A percentile compares a stretch with the other conserved stretches of the same genome.
These are phyloP conservation scores for Megaustenia siamemsis DNA, from an alignment of 2,888 invertebrate species.

Conservation along the genomic window DNA sequence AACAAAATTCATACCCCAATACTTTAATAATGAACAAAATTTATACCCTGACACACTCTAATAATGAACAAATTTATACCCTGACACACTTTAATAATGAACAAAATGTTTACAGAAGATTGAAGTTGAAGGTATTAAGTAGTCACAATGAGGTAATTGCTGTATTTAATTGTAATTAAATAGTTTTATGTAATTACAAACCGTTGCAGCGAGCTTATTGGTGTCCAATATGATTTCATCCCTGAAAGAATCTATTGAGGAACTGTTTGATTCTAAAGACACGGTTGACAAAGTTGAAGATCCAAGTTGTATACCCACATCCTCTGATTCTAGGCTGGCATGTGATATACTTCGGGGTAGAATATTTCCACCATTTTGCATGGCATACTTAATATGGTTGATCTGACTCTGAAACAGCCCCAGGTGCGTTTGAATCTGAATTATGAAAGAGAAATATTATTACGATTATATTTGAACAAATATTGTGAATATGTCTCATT, in stretches of 20 bases:
- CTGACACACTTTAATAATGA: no score
- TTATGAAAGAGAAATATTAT: neutral
- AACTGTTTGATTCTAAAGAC: neutral
- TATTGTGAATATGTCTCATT: no score
- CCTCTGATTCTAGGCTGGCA: neutral
- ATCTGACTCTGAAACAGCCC: constrained; percentile 38
- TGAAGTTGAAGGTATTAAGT: no score
- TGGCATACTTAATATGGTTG: neutral
- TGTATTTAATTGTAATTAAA: no score
- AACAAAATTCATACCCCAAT: no score
- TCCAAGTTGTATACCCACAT: neutral
- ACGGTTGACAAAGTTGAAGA: neutral
- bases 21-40: no score
- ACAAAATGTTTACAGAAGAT: no score
- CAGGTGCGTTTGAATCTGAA: constrained; percentile 38
- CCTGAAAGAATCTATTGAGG: neutral
- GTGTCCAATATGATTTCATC: constrained; percentile 1
- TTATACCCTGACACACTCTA: no score
- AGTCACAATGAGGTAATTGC: no score
- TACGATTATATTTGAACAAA: no score
- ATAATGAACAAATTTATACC: no score
- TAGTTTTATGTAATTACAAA: neutral
- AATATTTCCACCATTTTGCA: constrained; percentile 13
- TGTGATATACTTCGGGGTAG: neutral
- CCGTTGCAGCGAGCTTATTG: neutral